A percentile compares a stretch with the other conserved stretches of the same genome.
Evolutionary conservation across 2,888 invertebrate species (phyloP).

Genomic region (Andrena haemorrhoa): DNA sequence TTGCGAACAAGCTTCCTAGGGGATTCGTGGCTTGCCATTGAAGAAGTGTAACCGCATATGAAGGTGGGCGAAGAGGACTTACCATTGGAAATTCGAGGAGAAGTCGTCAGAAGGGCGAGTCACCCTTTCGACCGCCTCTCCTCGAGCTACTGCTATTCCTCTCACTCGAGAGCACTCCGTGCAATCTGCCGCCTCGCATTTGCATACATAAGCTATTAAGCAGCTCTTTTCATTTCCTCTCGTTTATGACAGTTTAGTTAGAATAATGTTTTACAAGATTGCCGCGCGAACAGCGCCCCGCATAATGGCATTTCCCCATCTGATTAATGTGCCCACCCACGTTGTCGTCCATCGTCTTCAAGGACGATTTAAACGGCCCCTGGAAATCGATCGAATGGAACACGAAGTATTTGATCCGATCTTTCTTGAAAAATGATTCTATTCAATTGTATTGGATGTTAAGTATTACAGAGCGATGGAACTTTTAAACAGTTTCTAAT

Average conservation of each 20-base stretch:
- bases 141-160: slow-evolving; percentile 67
- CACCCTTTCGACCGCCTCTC: slow-evolving; percentile 72
- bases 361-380: slow-evolving; percentile 24
- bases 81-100: slow-evolving; percentile 45
- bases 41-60: not conserved
- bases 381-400: slow-evolving; percentile 30
- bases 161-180: slow-evolving; percentile 79
- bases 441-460: not conserved
- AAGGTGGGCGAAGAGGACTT: not conserved
- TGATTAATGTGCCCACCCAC: slow-evolving; percentile 80
- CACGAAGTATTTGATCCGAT: not conserved
- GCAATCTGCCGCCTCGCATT: slow-evolving; percentile 83
- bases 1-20: not conserved
- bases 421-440: not conserved
- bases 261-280: slow-evolving; percentile 85
- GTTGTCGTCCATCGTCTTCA: slow-evolving; percentile 69
- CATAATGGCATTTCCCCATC: slow-evolving; percentile 72
- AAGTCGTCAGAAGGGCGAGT: slow-evolving; percentile 50
- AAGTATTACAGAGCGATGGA: not conserved
- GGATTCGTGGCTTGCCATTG: not conserved
- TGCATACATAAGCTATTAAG: slow-evolving; percentile 85
- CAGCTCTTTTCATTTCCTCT: slow-evolving; percentile 85
- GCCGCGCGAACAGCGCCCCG: slow-evolving; percentile 80
- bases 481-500: no score
- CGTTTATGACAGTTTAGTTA: slow-evolving; percentile 85